Conservation (phyloP, 2,888 invertebrate species). For the Drosophila robusta region DNA sequence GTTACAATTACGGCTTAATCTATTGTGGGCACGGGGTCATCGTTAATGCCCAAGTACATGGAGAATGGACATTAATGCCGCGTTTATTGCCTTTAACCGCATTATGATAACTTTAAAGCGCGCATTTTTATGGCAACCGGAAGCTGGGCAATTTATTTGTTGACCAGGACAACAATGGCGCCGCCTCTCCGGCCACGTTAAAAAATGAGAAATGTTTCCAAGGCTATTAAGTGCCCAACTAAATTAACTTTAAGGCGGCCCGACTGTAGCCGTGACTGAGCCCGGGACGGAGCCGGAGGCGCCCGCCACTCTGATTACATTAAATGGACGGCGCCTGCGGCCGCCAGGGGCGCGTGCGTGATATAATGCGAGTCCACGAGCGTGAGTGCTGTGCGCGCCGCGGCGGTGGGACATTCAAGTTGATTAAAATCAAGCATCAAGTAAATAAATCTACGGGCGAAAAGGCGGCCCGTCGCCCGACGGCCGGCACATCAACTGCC, state of each 20-base stretch:
- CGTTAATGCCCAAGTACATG: conserved; percentile 37
- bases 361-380: conserved; percentile 63
- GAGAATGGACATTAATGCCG: conserved; percentile 63
- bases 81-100: conserved; percentile 80
- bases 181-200: conserved; percentile 12
- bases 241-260: conserved; percentile 80
- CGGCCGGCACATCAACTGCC: conserved; percentile 30
- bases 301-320: conserved; percentile 72
- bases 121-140: conserved; percentile 60
- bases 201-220: conserved; percentile 78
- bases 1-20: conserved; percentile 45
- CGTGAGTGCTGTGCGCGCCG: conserved; percentile 10
- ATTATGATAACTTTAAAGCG: conserved; percentile 79
- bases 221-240: conserved; percentile 80
- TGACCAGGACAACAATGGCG: conserved; percentile 62
- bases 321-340: conserved; percentile 51
- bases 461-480: conserved; percentile 27
- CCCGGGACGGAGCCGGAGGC: conserved; percentile 12
- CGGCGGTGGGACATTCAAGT: conserved; percentile 63
- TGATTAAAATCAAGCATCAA: conserved; percentile 81
- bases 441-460: conserved; percentile 72
- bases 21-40: conserved; percentile 30
- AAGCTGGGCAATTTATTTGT: conserved; percentile 70
- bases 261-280: conserved; percentile 1
- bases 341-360: conserved; percentile 49